Evolutionary conservation across 2,113 vertebrate species (phyloP).

Genomic region (Syrrhaptes paradoxus): DNA sequence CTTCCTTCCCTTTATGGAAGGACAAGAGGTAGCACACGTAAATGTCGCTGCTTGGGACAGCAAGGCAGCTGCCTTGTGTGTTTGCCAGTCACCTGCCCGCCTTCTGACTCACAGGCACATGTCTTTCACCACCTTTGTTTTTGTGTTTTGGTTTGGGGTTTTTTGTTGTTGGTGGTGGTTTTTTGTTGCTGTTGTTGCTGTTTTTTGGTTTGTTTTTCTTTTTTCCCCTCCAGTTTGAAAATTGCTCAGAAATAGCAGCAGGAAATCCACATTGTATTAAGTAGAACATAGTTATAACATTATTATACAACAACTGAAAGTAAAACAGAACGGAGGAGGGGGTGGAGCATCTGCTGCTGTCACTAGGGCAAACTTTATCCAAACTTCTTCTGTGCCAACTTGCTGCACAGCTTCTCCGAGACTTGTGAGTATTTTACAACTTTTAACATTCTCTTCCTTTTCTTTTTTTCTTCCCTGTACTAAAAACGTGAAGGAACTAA

Average conservation of each 20-base stretch:
- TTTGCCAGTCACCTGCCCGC: not conserved
- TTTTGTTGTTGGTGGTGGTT: too few species aligned
- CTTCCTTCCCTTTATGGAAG: not conserved
- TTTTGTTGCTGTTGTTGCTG: too few species aligned
- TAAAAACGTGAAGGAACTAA: not conserved
- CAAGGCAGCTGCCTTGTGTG: not conserved
- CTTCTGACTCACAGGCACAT: not conserved
- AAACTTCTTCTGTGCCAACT: not conserved
- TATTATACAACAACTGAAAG: constrained; percentile 52
- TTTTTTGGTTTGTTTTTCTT: not conserved
- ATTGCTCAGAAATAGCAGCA: not conserved
- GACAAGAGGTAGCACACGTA: not conserved
- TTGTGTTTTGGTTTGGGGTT: too few species aligned
- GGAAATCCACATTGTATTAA: not conserved
- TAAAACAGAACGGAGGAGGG: constrained; percentile 15
- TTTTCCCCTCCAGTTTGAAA: not conserved
- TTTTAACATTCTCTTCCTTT: not conserved
- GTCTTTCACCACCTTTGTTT: not conserved
- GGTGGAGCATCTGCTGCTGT: constrained; percentile 20
- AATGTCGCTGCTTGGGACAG: not conserved
- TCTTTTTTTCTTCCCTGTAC: not conserved
- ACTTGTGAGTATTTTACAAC: constrained; percentile 51
- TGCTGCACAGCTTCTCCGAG: not conserved
- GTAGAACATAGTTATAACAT: not conserved
- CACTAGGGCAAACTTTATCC: not conserved